Evolutionary conservation across 2,797 vertebrate genomes (phyloP).

Genomic region (Pampus argenteus): DNA sequence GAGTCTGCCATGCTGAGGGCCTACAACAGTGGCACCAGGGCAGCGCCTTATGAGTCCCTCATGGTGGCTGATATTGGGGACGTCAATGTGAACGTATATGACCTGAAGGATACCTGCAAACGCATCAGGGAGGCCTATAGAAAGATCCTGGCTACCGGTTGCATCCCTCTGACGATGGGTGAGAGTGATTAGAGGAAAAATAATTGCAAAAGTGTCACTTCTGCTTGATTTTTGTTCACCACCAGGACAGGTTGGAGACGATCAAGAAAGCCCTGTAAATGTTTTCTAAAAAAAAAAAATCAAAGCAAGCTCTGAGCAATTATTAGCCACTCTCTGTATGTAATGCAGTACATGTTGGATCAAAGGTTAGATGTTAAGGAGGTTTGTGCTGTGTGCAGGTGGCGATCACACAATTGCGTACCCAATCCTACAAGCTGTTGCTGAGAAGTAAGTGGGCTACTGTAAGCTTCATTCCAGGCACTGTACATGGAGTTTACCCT

Average conservation of each 20-base stretch:
- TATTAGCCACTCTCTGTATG: not conserved
- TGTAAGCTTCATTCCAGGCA: not conserved
- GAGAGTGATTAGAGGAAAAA: conserved; percentile 44
- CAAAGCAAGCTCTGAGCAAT: not conserved
- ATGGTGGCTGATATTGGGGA: conserved; percentile 92
- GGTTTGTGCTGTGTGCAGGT: conserved; percentile 79
- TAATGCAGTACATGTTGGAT: not conserved
- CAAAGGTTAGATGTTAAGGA: conserved; percentile 9
- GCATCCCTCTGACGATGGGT: conserved; percentile 93
- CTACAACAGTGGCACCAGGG: conserved; percentile 85
- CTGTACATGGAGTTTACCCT: too few species aligned
- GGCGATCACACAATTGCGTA: conserved; percentile 96
- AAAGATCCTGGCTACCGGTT: conserved; percentile 82
- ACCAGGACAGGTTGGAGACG: not conserved
- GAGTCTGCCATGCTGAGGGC: conserved; percentile 88
- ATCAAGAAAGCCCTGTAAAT: conserved; percentile 1
- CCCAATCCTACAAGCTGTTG: conserved; percentile 93
- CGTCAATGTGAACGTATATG: conserved; percentile 90
- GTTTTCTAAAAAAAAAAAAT: too few species aligned
- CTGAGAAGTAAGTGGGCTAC: conserved; percentile 86
- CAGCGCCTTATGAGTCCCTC: conserved; percentile 90
- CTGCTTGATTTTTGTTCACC: not conserved
- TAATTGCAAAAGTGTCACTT: too few species aligned
- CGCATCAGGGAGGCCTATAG: conserved; percentile 87
- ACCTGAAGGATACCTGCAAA: conserved; percentile 91